Evolutionary conservation across 53 echinoderm and acorn worm species (phyloP).

Genomic region (Pentamera pediparva): DNA sequence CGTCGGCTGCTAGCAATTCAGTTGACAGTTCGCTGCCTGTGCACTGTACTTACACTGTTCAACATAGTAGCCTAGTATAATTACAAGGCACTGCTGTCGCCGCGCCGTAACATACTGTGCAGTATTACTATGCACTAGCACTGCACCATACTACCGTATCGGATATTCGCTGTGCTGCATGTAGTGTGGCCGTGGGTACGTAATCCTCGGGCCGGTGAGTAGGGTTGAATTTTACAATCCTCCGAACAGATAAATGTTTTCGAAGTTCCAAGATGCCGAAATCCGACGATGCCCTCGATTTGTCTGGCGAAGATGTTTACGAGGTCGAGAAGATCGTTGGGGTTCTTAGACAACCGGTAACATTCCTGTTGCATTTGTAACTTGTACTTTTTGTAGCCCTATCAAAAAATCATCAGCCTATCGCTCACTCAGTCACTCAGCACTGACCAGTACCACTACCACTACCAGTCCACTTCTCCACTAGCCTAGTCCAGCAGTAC

Average conservation of each 20-base stretch:
- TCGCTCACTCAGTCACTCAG: no score
- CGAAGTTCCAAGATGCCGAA: constrained; percentile 15
- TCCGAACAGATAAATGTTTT: not conserved
- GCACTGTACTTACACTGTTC: no score
- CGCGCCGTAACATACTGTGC: not conserved
- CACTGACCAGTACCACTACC: no score
- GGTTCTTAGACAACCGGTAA: constrained; percentile 50
- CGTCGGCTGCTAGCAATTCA: constrained; percentile 14
- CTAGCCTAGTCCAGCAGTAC: no score
- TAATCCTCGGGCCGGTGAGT: not conserved
- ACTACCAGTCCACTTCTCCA: no score
- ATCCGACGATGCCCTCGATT: constrained; percentile 31
- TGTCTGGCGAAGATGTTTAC: constrained; percentile 46
- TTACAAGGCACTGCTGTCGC: not conserved
- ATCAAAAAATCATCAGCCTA: no score
- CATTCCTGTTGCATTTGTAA: no score
- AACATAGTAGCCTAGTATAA: not conserved
- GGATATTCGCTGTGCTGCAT: no score
- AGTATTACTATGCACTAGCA: not conserved
- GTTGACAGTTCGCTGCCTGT: no score
- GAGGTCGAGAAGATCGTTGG: constrained; percentile 81
- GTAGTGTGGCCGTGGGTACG: not conserved
- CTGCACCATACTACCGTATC: no score
- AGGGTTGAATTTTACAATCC: not conserved
- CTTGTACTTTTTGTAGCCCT: no score